Evolutionary conservation across 2,888 invertebrate species (phyloP), one percentile per base, ranked within the genome.

Genomic region (Noctuana brunneofusca): DNA sequence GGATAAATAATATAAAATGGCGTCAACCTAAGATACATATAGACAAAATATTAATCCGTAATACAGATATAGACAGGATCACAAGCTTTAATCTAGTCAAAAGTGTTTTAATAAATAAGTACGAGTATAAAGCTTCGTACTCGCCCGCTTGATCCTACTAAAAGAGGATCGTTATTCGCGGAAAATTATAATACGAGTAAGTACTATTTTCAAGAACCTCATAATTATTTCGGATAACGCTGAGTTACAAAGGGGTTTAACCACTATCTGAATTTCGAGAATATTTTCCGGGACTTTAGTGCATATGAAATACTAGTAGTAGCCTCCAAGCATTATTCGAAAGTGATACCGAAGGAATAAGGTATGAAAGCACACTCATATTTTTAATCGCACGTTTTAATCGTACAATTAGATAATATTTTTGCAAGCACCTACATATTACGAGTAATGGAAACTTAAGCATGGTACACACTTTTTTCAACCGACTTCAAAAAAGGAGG

Each of bases 201-300:
- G 43, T 41, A 55, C 43, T 43, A 16, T 27, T 16, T 55, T 16
- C 41, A 14, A 6, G 53, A 22, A 54, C 38, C 53, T 54, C 43
- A 56, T 56, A 56, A 56, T 56, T 56, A 56, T 56, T 56, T 56
- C 30, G 46, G 56, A 56, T 56, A 56, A 46, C 56, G 14, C 18
- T 43, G 18, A 43, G 43, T 27, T 18, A 56, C 11, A 30, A 46
- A 43, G 30, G 35, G 56, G 27, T 30, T 46, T 43, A 56, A 27
- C 30, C 27, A 12, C 48, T 22, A 48, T 22, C 22, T 48, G 22
- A 22, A 48, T n/a, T 12, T 12, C 22, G 22, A 12, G 43, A 27
- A 56, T 56, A 43, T 30, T 56, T 56, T 48, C 46, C 22, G 1
- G 20, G n/a, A 48, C 12, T 22, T 48, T 48, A 5, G 5, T 22